phyloP scores from a whole-genome alignment of 2,113 vertebrate genomes.

The Phrynocephalus versicolor region DNA sequence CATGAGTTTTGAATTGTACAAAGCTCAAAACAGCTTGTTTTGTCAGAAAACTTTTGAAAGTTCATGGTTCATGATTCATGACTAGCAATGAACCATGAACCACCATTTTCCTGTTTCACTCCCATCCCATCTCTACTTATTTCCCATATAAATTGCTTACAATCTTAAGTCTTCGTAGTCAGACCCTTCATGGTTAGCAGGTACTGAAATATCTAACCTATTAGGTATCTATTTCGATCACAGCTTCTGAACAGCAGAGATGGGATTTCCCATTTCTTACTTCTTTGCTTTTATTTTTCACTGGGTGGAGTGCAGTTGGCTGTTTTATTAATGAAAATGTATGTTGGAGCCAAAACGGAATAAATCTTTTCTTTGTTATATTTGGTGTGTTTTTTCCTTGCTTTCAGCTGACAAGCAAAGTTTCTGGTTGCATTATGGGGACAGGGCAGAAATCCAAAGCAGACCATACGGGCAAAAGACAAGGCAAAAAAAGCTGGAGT shows the following conservation, averaged over 20 bases:
- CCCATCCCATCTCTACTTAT: neutral
- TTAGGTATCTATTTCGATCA: neutral
- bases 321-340: conserved; percentile 26
- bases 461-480: neutral
- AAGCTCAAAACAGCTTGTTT: no score
- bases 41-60: no score
- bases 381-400: conserved; percentile 25
- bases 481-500: conserved; percentile 10
- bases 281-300: neutral
- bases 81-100: no score
- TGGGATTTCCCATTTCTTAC: neutral
- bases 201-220: neutral
- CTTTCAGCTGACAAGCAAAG: conserved; percentile 6
- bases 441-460: neutral
- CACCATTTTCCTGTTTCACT: no score
- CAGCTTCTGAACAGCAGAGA: neutral
- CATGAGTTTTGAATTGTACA: no score
- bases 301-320: neutral
- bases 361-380: neutral
- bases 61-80: no score
- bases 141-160: neutral
- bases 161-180: neutral
- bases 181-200: neutral
- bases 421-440: conserved; percentile 16
- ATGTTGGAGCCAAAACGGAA: conserved; percentile 26